Conservation (phyloP, 2,113 vertebrate species). For the Helogale parvula region DNA sequence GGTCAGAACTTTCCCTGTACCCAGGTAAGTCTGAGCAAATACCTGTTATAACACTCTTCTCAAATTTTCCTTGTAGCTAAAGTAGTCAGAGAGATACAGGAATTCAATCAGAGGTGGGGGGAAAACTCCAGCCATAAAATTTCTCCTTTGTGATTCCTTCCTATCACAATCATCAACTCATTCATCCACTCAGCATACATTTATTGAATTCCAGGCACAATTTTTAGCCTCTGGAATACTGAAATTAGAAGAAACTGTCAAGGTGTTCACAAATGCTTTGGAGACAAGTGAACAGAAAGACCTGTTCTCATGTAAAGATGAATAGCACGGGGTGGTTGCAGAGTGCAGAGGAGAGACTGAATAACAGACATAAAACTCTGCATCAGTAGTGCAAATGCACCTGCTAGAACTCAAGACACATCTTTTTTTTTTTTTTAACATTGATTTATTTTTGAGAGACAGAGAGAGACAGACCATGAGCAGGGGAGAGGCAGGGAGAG, state of each 20-base stretch:
- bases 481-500: too few relatives aligned
- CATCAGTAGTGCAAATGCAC: background rate
- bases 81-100: background rate
- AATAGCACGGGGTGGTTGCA: background rate
- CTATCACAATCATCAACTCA: background rate
- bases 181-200: background rate
- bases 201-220: background rate
- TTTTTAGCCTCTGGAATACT: background rate
- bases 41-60: background rate
- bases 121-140: background rate
- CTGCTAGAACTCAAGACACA: background rate
- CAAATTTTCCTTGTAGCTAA: background rate
- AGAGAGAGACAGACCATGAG: too few relatives aligned
- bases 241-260: conserved; percentile 33
- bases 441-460: too few relatives aligned
- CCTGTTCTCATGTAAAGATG: background rate
- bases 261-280: background rate
- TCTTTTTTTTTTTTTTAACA: background rate
- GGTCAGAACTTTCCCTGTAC: background rate
- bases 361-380: background rate
- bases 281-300: background rate
- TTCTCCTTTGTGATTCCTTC: background rate
- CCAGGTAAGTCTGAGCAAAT: background rate
- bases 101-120: background rate
- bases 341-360: background rate